Evolutionary conservation across 2,888 invertebrate genomes (phyloP).

Genomic region (Steinernema carpocapsae): DNA sequence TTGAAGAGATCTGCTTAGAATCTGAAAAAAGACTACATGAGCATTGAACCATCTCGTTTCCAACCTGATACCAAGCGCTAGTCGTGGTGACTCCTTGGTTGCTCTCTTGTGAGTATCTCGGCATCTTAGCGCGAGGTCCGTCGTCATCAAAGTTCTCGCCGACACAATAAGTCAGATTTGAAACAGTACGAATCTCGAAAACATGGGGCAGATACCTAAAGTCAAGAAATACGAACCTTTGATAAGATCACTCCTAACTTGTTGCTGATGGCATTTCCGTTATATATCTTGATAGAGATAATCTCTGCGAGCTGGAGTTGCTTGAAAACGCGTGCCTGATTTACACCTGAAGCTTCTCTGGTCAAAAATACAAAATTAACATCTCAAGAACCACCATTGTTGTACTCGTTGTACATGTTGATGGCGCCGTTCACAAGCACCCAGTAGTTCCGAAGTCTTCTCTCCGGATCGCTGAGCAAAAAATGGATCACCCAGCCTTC

Average conservation of each 20-base stretch:
- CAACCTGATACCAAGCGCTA: slow-evolving; percentile 59
- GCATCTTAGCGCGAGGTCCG: slow-evolving; percentile 44
- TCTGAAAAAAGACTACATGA: neutral
- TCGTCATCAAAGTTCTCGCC: slow-evolving; percentile 64
- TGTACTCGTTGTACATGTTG: slow-evolving; percentile 65
- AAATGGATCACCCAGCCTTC: slow-evolving; percentile 69
- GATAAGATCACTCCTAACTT: slow-evolving; percentile 34
- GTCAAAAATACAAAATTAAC: neutral
- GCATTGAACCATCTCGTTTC: neutral
- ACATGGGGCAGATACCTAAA: slow-evolving; percentile 65
- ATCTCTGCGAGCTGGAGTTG: slow-evolving; percentile 65
- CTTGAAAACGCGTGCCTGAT: slow-evolving; percentile 57
- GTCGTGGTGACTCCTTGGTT: slow-evolving; percentile 49
- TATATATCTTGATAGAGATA: slow-evolving; percentile 60
- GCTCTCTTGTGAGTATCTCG: neutral
- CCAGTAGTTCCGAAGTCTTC: slow-evolving; percentile 68
- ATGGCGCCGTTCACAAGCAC: slow-evolving; percentile 62
- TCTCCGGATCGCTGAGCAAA: slow-evolving; percentile 56
- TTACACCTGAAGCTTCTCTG: slow-evolving; percentile 50
- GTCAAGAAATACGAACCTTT: neutral
- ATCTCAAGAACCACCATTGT: slow-evolving; percentile 50
- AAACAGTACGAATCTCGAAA: slow-evolving; percentile 67
- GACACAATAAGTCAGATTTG: slow-evolving; percentile 64
- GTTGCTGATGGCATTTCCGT: slow-evolving; percentile 61
- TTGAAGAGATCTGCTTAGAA: neutral